Conservation (phyloP, 2,888 invertebrate genomes). For the Nephrotoma flavescens region DNA sequence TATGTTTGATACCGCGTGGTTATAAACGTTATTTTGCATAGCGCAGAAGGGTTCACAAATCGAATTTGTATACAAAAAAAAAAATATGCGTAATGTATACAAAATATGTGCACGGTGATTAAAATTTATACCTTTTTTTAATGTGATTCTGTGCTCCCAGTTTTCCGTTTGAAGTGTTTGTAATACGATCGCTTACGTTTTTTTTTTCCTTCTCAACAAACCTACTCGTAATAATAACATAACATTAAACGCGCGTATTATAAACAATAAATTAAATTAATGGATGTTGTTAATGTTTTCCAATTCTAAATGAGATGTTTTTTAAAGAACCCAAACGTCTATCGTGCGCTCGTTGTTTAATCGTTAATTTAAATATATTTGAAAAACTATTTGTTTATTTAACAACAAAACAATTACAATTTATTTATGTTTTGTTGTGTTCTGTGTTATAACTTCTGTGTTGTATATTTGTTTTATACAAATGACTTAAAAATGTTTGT, state of each 20-base stretch:
- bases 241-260: background rate
- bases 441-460: background rate
- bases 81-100: background rate
- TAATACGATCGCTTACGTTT: background rate
- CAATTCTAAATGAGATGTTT: background rate
- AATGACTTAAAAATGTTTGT: no score
- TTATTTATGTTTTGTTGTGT: background rate
- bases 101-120: background rate
- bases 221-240: background rate
- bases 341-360: background rate
- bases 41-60: background rate
- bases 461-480: no score
- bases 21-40: background rate
- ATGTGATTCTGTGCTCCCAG: background rate
- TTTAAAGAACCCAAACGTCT: background rate
- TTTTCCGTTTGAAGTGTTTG: background rate
- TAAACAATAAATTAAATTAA: background rate
- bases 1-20: background rate
- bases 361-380: background rate
- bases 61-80: background rate
- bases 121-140: background rate
- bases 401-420: background rate
- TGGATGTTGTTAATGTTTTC: background rate
- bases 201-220: background rate
- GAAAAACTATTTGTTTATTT: background rate